A percentile compares a stretch with the other conserved stretches of the same genome.
Evolutionary conservation across 2,888 invertebrate species (phyloP).

Genomic region (Hirtodrosophila trivittata): DNA sequence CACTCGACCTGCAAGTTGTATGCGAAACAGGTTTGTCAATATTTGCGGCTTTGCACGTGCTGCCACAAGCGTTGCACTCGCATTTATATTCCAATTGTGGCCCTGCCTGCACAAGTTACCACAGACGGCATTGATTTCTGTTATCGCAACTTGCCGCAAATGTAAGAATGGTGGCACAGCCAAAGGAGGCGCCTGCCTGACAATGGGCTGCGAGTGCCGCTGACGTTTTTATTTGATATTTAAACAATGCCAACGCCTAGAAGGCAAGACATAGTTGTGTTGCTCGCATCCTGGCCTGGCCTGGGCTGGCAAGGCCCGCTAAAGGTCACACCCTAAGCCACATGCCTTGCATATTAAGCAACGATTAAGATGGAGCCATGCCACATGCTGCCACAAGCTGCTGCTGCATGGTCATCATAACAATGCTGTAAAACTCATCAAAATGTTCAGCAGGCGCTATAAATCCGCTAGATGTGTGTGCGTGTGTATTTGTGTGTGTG

Average conservation of each 20-base stretch:
- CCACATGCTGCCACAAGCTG: slow-evolving; percentile 26
- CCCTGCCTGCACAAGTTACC: slow-evolving; percentile 28
- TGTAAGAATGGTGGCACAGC: no score
- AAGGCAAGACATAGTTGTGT: slow-evolving; percentile 25
- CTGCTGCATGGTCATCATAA: slow-evolving; percentile 54
- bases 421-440: slow-evolving; percentile 54
- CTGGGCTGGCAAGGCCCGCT: slow-evolving; percentile 43
- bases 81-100: slow-evolving; percentile 34
- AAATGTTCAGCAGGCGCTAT: slow-evolving; percentile 61
- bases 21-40: slow-evolving; percentile 47
- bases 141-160: slow-evolving; percentile 39
- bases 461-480: slow-evolving; percentile 44
- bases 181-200: slow-evolving; percentile 5
- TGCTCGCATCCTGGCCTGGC: slow-evolving; percentile 10
- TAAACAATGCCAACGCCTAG: slow-evolving; percentile 44
- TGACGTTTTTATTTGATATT: slow-evolving; percentile 68
- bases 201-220: slow-evolving; percentile 36
- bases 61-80: slow-evolving; percentile 36
- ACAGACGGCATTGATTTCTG: slow-evolving; percentile 69
- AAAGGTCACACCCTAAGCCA: slow-evolving; percentile 54
- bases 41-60: slow-evolving; percentile 39
- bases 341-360: slow-evolving; percentile 75
- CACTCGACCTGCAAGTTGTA: slow-evolving; percentile 5
- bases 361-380: slow-evolving; percentile 59
- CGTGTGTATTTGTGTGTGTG: background rate